phyloP scores from a whole-genome alignment of 1,140 invertebrate species.

The Drosophila nasuta region DNA sequence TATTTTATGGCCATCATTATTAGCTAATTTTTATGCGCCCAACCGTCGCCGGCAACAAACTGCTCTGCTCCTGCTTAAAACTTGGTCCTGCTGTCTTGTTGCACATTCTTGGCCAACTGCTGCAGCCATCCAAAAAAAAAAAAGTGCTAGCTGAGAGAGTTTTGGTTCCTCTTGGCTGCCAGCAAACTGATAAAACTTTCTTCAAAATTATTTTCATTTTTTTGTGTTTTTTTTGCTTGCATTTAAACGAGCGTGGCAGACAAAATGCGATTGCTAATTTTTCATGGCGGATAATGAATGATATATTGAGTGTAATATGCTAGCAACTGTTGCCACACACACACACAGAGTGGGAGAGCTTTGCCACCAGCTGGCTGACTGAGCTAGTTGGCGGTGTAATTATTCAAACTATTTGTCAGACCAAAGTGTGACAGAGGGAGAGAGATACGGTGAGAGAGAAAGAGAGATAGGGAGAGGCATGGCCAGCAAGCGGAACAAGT shows the following conservation, averaged over 20 bases:
- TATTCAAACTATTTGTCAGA: constrained; percentile 81
- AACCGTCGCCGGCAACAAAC: constrained; percentile 29
- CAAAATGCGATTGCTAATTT: constrained; percentile 81
- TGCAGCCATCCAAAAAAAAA: constrained; percentile 5
- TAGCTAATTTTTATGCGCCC: constrained; percentile 80
- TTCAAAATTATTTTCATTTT: constrained; percentile 47
- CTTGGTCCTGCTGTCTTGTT: constrained; percentile 72
- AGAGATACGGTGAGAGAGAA: too few species aligned
- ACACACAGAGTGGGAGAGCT: background rate
- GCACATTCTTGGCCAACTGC: constrained; percentile 52
- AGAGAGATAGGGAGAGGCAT: background rate
- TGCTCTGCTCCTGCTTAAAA: constrained; percentile 41
- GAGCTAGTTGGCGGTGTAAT: constrained; percentile 61
- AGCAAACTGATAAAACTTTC: constrained; percentile 72
- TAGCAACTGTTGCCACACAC: constrained; percentile 26
- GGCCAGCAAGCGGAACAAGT: constrained; percentile 17
- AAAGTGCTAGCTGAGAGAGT: background rate
- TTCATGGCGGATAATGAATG: constrained; percentile 80
- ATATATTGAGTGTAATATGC: constrained; percentile 75
- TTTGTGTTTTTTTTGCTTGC: constrained; percentile 35
- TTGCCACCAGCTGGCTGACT: constrained; percentile 33
- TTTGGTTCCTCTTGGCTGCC: constrained; percentile 49
- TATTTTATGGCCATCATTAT: constrained; percentile 83
- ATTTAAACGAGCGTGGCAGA: constrained; percentile 69
- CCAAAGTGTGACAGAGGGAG: background rate